Conservation (phyloP, 1,140 invertebrate species). For the Batillaria attramentaria region DNA sequence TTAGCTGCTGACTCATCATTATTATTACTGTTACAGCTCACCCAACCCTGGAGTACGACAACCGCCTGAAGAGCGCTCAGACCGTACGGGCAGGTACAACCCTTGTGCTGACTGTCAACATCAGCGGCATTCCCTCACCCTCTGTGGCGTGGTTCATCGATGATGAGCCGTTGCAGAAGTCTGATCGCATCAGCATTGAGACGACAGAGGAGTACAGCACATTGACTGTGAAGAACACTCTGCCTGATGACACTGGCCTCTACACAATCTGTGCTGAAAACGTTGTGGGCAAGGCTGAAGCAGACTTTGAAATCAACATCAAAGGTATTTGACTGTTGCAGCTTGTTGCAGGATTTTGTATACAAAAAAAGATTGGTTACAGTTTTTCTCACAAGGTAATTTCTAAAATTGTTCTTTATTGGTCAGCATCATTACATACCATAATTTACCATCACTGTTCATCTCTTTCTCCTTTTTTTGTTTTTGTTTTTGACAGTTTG, state of each 20-base stretch:
- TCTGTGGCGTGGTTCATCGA: constrained; percentile 91
- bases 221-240: constrained; percentile 65
- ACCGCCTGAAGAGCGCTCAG: constrained; percentile 63
- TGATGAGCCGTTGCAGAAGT: constrained; percentile 74
- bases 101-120: constrained; percentile 66
- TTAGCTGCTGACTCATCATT: too few relatives aligned
- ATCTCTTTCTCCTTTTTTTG: too few relatives aligned
- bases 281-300: constrained; percentile 65
- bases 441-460: too few relatives aligned
- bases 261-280: constrained; percentile 70
- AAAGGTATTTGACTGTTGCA: too few relatives aligned
- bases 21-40: constrained; percentile 54
- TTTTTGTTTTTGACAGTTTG: too few relatives aligned
- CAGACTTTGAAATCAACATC: constrained; percentile 67
- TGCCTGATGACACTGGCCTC: constrained; percentile 60
- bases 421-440: too few relatives aligned
- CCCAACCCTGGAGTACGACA: constrained; percentile 68
- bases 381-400: too few relatives aligned
- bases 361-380: too few relatives aligned
- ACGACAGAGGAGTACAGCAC: constrained; percentile 60
- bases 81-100: constrained; percentile 66
- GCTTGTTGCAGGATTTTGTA: too few relatives aligned
- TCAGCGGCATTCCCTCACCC: constrained; percentile 94
- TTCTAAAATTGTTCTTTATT: too few relatives aligned
- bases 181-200: constrained; percentile 59